Evolutionary conservation across 2,113 vertebrate genomes (phyloP), one percentile per base, ranked within the genome.

Genomic region (Todiramphus chloris): DNA sequence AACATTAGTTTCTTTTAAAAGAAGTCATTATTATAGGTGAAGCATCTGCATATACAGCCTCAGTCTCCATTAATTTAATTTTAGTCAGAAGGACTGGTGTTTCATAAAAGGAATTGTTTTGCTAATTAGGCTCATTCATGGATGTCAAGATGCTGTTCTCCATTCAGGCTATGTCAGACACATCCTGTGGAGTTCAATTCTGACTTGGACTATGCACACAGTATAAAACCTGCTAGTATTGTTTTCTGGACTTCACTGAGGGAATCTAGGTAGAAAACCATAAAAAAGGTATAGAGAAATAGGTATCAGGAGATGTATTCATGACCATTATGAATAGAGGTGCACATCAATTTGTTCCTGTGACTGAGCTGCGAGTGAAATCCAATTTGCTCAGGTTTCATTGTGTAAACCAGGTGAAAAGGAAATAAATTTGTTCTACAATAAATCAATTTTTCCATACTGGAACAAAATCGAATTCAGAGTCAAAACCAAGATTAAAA

Each of bases 391-490:
- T 37, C 31, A 66, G 58, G 44, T 91, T 89, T 84, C 83, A 84
- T 63, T 84, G 66, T 82, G 83, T 30, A 95, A 94, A 87, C 44
- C 64, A 62, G 19, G 69, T 64, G 37, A 96, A 94, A 75, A 96
- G 48, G 93, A 86, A 94, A 90, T 46, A 79, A 87, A 87, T 90
- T 85, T 68, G 37, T 37, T 89, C 81, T 33, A 87, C 51, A 60
- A 83, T 63, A 94, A 93, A 91, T 90, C 75, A 68, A 27, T 85
- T 88, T 78, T 88, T 81, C 68, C 70, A 74, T 70, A 80, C 37
- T 12, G 63, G 16, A 77, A 16, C 25, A 88, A 94, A 96, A 94
- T 88, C 55, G 88, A 83, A 93, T 86, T 67, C 75, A 13, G 56
- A 83, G 43, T 62, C 0, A 2, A 95, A 86, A 79, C 64, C 73